Evolutionary conservation across 2,797 vertebrate genomes (phyloP).

Genomic region (Syncerus caffer): DNA sequence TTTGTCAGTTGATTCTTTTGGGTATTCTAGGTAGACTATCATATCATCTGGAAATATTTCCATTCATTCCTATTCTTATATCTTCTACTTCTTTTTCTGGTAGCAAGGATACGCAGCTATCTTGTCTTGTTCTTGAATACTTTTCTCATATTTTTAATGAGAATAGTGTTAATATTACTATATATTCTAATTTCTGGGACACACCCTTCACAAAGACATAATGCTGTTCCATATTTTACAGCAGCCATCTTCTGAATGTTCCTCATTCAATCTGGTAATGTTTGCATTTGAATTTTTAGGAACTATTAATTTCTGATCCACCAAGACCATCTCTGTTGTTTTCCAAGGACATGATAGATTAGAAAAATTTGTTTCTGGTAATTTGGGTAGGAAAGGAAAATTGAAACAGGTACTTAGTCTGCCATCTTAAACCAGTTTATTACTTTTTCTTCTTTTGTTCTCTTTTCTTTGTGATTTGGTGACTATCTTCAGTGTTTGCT

Average conservation of each 20-base stretch:
- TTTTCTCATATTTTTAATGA: neutral
- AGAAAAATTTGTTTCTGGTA: neutral
- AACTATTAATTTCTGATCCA: neutral
- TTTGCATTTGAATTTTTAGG: neutral
- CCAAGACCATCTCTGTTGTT: neutral
- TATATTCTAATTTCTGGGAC: neutral
- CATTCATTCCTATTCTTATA: neutral
- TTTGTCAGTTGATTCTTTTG: neutral
- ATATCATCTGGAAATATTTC: neutral
- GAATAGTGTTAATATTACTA: neutral
- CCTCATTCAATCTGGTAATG: neutral
- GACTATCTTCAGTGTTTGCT: neutral
- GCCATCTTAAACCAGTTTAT: neutral
- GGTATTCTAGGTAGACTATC: neutral
- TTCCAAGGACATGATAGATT: neutral
- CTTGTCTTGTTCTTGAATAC: neutral
- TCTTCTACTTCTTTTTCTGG: neutral
- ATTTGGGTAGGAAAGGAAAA: neutral
- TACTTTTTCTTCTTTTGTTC: neutral
- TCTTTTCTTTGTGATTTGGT: neutral
- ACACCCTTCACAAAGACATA: neutral
- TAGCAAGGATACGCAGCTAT: neutral
- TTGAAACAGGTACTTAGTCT: neutral
- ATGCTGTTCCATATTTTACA: neutral
- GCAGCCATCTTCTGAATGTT: neutral